Conservation (phyloP, 2,113 vertebrate species). For the Sceloporus undulatus region DNA sequence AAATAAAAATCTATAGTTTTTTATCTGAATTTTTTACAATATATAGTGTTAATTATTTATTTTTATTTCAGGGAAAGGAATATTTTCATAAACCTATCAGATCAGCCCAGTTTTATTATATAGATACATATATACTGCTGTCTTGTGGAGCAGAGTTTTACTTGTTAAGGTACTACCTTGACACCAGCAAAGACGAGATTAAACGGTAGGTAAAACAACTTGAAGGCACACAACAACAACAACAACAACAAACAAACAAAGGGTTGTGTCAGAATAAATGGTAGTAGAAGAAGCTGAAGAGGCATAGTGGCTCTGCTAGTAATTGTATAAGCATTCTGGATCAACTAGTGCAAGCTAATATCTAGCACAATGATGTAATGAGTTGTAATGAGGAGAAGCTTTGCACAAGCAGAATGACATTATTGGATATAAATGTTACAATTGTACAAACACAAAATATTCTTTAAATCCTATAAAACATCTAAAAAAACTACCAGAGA, state of each 20-base stretch:
- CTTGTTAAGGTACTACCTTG: slow-evolving; percentile 80
- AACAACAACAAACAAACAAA: not conserved
- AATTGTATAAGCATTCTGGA: too few species aligned
- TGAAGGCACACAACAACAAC: too few species aligned
- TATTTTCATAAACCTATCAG: slow-evolving; percentile 76
- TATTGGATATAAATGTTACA: too few species aligned
- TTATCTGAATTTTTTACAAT: not conserved
- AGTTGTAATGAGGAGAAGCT: too few species aligned
- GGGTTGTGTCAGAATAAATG: not conserved
- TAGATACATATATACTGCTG: slow-evolving; percentile 87
- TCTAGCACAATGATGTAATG: too few species aligned
- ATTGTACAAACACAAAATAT: too few species aligned
- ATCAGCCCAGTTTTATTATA: slow-evolving; percentile 89
- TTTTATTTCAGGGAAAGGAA: slow-evolving; percentile 78
- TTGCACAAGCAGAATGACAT: too few species aligned
- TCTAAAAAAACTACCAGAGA: too few species aligned
- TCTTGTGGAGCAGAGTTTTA: slow-evolving; percentile 83
- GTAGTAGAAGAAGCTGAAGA: not conserved
- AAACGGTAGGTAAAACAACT: slow-evolving; percentile 75
- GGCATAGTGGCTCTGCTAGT: not conserved
- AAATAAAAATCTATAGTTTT: not conserved
- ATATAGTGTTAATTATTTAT: slow-evolving; percentile 20
- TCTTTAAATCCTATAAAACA: too few species aligned
- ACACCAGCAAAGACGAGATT: slow-evolving; percentile 79
- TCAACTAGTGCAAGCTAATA: too few species aligned